Base-by-base conservation (phyloP, 2,797 vertebrate genomes). In the Lacerta bilineata region DNA sequence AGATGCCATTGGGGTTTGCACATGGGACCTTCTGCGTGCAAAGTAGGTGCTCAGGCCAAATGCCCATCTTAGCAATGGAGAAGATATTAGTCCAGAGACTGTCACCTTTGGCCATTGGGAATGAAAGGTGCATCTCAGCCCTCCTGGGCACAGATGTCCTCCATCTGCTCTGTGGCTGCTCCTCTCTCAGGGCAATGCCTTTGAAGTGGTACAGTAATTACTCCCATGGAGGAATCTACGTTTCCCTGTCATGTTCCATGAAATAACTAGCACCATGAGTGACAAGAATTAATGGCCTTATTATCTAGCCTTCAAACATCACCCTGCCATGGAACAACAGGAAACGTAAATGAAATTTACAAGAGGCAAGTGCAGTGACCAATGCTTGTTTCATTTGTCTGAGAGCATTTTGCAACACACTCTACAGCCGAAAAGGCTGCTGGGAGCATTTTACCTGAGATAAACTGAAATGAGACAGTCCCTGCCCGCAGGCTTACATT, bases 191-290 rank as follows among this genome's bases (percentile, higher is more conserved):
- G 61, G 94, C 93, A 93, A 94, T 93, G 91, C 82, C 93, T 93
- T 90, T 46, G 46, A 93, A 94, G 72, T 69, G 90, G 88, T 80
- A 83, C 91, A 78, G 61, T 94, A 94, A 95, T 95, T 94, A 85
- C 87, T 95, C 90, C 88, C 83, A 86, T 18, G 3, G 82, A 94
- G 88, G 86, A 94, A 93, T 89, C 85, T 83, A 80, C 91, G 92
- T 95, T 95, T 93, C 89, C 89, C 85, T 90, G 95, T 94, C 93
- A 92, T 94, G 92, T 95, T 71, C 92, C 92, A 94, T 94, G 95
- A 94, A 95, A 90, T 46, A 78, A 72, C 3, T 92, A 90, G 3
- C 90, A 87, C 91, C 74, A 46, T 7, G 87, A 94, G 85, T 88
- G 89, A 84, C 88, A 72, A 88, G 93, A 93, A 91, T 89, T 41